These are phyloP conservation scores for Trichogramma pretiosum DNA, from an alignment of 1,140 invertebrate genomes.

Conservation along the genomic window DNA sequence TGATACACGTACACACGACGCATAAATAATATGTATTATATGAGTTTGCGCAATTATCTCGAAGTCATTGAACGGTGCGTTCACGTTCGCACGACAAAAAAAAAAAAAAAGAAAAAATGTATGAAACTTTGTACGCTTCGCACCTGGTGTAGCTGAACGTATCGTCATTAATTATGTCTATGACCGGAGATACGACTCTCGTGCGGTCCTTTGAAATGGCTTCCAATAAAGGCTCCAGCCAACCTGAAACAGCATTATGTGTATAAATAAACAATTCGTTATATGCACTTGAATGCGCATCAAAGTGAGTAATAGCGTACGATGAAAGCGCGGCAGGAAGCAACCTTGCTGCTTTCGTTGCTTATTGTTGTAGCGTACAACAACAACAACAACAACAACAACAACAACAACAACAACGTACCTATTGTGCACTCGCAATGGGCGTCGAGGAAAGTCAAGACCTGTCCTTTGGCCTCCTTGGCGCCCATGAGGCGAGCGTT, in stretches of 20 bases:
- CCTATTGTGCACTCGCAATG: conserved; percentile 85
- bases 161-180: conserved; percentile 91
- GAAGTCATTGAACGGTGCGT: no score
- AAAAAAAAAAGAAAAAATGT: not conserved
- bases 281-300: no score
- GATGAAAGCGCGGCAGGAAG: no score
- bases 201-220: conserved; percentile 65
- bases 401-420: conserved; percentile 32
- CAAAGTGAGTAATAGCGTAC: no score
- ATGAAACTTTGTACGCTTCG: not conserved
- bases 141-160: conserved; percentile 76
- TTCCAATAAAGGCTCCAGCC: conserved; percentile 78
- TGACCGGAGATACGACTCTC: conserved; percentile 84
- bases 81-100: no score
- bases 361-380: no score
- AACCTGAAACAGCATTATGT: conserved; percentile 52
- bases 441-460: conserved; percentile 84
- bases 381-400: conserved; percentile 1
- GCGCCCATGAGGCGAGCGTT: conserved; percentile 81
- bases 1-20: no score
- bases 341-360: no score
- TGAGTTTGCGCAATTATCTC: no score
- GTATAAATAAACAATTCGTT: no score
- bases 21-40: no score
- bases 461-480: conserved; percentile 63